Evolutionary conservation across 2,888 invertebrate genomes (phyloP).

Genomic region (Caenorhabditis sp.): DNA sequence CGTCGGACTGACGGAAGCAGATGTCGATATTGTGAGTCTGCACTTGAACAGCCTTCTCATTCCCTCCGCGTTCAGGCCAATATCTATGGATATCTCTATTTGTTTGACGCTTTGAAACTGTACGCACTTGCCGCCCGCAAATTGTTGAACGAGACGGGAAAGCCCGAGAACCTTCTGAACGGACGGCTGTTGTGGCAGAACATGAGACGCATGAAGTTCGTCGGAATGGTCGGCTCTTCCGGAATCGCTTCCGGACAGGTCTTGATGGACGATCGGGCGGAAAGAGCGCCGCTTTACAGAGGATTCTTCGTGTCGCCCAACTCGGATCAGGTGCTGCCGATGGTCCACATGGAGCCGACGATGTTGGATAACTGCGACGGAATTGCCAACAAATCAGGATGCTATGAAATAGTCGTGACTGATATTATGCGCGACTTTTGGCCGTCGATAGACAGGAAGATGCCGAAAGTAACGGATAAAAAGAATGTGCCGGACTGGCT

Average conservation of each 20-base stretch:
- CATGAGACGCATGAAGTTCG: slow-evolving; percentile 74
- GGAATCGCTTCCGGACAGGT: slow-evolving; percentile 65
- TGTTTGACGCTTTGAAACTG: slow-evolving; percentile 69
- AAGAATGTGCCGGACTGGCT: not conserved
- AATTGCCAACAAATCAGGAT: slow-evolving; percentile 64
- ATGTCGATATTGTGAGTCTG: slow-evolving; percentile 60
- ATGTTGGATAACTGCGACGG: slow-evolving; percentile 70
- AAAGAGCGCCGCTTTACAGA: slow-evolving; percentile 66
- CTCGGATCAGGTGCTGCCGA: slow-evolving; percentile 64
- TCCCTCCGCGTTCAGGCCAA: slow-evolving; percentile 47
- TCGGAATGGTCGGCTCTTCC: slow-evolving; percentile 65
- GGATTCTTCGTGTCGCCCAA: slow-evolving; percentile 69
- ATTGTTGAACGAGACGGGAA: slow-evolving; percentile 69
- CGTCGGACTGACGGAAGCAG: slow-evolving; percentile 61
- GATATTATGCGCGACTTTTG: slow-evolving; percentile 70
- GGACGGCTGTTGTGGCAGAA: slow-evolving; percentile 74
- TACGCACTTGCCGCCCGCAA: slow-evolving; percentile 73
- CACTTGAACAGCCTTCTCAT: slow-evolving; percentile 57
- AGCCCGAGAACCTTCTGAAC: slow-evolving; percentile 67
- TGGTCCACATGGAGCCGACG: slow-evolving; percentile 71
- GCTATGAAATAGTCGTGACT: slow-evolving; percentile 69
- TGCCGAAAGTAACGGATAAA: slow-evolving; percentile 65
- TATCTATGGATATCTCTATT: slow-evolving; percentile 69
- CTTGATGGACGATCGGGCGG: slow-evolving; percentile 67
- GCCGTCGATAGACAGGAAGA: slow-evolving; percentile 65